Conservation (phyloP, 2,888 invertebrate species). For the Chydorus sphaericus region DNA sequence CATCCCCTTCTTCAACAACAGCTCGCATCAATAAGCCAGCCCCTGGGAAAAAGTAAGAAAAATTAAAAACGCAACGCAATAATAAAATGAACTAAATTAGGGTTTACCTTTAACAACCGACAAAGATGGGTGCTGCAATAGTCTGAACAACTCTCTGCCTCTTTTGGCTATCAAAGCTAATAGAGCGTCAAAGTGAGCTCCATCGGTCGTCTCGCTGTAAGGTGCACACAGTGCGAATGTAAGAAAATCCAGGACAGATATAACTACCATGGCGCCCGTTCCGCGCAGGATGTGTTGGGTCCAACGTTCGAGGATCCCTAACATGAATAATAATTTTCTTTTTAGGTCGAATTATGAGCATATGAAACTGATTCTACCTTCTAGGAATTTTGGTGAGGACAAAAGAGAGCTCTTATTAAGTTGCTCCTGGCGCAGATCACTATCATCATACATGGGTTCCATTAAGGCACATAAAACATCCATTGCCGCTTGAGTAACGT, state of each 20-base stretch:
- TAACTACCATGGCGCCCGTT: slow-evolving; percentile 88
- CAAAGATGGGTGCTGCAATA: slow-evolving; percentile 92
- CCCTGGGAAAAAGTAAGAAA: no score
- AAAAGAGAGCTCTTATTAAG: slow-evolving; percentile 91
- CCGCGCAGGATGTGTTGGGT: slow-evolving; percentile 40
- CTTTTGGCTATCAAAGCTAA: slow-evolving; percentile 85
- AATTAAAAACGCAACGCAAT: no score
- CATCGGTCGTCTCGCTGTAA: slow-evolving; percentile 97
- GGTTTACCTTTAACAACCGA: slow-evolving; percentile 81
- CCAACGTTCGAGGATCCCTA: slow-evolving; percentile 5
- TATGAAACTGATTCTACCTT: slow-evolving; percentile 84
- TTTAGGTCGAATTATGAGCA: slow-evolving; percentile 91
- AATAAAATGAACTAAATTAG: no score
- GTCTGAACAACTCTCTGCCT: slow-evolving; percentile 76
- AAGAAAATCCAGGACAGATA: slow-evolving; percentile 94
- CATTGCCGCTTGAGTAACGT: slow-evolving; percentile 87
- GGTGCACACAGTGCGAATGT: slow-evolving; percentile 97
- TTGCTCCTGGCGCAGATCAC: slow-evolving; percentile 93
- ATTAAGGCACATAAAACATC: slow-evolving; percentile 95
- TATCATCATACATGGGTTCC: slow-evolving; percentile 94
- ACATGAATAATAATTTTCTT: slow-evolving; percentile 20
- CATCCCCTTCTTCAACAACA: slow-evolving; percentile 90
- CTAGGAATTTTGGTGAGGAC: slow-evolving; percentile 78
- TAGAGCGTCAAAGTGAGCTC: slow-evolving; percentile 83
- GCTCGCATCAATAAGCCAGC: slow-evolving; percentile 95